Conservation (phyloP, 2,797 vertebrate genomes). For the Pristis pectinata region DNA sequence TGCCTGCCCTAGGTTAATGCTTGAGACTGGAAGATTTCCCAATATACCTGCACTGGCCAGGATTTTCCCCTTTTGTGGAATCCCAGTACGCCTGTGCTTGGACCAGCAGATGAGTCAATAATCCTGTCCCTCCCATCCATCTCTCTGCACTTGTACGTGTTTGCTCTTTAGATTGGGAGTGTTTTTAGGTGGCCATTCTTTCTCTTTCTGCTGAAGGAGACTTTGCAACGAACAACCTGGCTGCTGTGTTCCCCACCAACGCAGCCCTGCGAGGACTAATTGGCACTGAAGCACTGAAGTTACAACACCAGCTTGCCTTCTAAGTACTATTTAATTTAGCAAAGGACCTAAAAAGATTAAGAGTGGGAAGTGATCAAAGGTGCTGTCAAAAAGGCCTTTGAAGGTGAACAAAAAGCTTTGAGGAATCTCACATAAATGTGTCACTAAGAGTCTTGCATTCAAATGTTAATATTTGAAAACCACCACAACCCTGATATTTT, state of each 20-base stretch:
- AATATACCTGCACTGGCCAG: no score
- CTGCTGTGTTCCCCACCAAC: not conserved
- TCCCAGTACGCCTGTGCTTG: no score
- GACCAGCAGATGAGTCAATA: no score
- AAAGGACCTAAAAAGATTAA: not conserved
- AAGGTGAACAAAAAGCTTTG: not conserved
- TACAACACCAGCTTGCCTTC: not conserved
- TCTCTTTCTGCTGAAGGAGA: not conserved
- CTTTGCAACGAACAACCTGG: not conserved
- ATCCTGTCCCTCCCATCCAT: no score
- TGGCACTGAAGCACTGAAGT: not conserved
- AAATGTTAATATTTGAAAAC: not conserved
- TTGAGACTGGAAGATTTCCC: no score
- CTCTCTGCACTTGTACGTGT: no score
- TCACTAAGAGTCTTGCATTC: not conserved
- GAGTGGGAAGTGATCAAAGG: not conserved
- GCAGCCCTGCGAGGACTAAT: not conserved
- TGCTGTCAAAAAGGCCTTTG: not conserved
- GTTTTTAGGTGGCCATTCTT: no score
- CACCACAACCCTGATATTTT: not conserved
- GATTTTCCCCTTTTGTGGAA: no score
- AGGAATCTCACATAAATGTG: not conserved
- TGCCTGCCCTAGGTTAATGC: no score
- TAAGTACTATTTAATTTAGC: not conserved
- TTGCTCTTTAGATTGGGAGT: no score